A percentile compares a stretch with the other conserved stretches of the same genome.
Conservation (phyloP, 2,797 vertebrate species). For the Cephalopachus bancanus region DNA sequence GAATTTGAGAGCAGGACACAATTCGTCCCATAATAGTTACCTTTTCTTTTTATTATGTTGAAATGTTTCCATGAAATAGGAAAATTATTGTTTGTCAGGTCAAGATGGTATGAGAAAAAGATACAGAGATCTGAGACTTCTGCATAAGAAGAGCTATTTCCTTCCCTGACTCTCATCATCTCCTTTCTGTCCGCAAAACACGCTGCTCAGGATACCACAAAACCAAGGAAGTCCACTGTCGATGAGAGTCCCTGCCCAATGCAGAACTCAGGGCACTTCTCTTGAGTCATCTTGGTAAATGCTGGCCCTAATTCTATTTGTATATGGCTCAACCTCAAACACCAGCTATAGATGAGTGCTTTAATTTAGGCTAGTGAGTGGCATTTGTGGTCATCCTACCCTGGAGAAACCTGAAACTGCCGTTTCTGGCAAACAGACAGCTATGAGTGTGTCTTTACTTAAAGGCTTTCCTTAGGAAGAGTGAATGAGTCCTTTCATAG, state of each 20-base stretch:
- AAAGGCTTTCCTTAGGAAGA: constrained; percentile 71
- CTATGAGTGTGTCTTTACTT: constrained; percentile 63
- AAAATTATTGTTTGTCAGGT: background rate
- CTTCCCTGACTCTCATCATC: background rate
- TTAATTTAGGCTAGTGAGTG: constrained; percentile 75
- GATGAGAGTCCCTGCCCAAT: constrained; percentile 24
- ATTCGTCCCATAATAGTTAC: background rate
- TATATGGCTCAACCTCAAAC: constrained; percentile 82
- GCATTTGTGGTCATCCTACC: constrained; percentile 73
- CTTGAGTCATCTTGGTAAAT: constrained; percentile 75
- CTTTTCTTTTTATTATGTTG: background rate
- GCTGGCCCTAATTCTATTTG: constrained; percentile 77
- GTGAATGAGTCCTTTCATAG: constrained; percentile 73
- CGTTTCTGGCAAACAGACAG: constrained; percentile 72
- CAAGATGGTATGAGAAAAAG: background rate
- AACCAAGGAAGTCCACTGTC: constrained; percentile 63
- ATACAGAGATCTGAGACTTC: background rate
- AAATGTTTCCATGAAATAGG: background rate
- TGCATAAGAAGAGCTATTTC: background rate
- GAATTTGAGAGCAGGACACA: background rate
- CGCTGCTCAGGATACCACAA: constrained; percentile 65
- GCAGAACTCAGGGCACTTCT: constrained; percentile 55
- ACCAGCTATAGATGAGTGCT: constrained; percentile 79
- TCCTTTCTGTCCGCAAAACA: constrained; percentile 62
- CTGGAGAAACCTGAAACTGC: constrained; percentile 66